Percentiles rank a stretch among this genome's conserved stretches.
Conservation (phyloP, 2,113 vertebrate genomes). For the Heterochromis multidens region DNA sequence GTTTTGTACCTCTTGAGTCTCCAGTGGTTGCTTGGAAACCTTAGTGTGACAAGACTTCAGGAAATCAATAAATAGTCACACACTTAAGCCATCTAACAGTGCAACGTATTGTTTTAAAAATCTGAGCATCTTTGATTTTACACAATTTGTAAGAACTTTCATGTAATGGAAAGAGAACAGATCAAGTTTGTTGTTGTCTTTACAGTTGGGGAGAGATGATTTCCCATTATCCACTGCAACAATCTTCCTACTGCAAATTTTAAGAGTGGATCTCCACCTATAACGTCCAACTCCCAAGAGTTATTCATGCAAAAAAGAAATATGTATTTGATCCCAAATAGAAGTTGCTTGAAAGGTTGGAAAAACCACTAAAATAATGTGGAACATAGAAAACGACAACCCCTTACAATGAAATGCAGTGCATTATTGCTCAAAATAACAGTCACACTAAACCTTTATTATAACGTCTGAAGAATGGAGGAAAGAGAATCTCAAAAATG, state of each 20-base stretch:
- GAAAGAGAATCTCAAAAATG: background rate
- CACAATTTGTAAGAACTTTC: background rate
- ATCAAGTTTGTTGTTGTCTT: background rate
- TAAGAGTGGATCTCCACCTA: background rate
- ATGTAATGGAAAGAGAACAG: fast-evolving
- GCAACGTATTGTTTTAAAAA: background rate
- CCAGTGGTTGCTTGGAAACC: background rate
- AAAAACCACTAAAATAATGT: background rate
- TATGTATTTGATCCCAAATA: background rate
- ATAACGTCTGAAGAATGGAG: background rate
- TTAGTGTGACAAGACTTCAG: background rate
- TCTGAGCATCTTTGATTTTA: background rate
- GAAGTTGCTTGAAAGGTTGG: background rate
- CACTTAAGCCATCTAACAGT: background rate
- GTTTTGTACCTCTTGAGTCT: background rate
- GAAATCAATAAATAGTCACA: background rate
- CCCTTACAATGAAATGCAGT: background rate
- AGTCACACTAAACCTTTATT: fast-evolving
- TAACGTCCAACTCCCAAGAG: fast-evolving
- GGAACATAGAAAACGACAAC: background rate
- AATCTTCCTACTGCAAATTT: fast-evolving
- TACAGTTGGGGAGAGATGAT: background rate
- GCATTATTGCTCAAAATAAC: background rate
- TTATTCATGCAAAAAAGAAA: background rate
- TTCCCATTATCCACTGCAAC: background rate